Evolutionary conservation across 2,113 vertebrate genomes (phyloP).

Genomic region (Anguilla rostrata): DNA sequence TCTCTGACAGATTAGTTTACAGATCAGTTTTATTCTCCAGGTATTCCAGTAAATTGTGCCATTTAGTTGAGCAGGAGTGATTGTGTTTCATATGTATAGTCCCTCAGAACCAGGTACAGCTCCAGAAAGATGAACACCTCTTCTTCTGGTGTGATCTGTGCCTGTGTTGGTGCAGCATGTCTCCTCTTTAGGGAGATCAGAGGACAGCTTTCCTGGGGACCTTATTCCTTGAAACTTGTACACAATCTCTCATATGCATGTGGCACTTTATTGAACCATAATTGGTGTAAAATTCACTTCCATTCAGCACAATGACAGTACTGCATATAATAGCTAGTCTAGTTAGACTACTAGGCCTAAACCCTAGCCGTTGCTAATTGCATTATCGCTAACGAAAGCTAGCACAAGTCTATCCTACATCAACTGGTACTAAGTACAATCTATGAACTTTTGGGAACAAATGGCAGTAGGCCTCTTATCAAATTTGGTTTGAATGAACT

Average conservation of each 20-base stretch:
- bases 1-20: neutral
- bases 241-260: neutral
- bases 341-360: no score
- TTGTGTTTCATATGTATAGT: neutral
- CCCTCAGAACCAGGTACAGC: neutral
- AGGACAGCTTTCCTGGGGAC: neutral
- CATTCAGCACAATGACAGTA: no score
- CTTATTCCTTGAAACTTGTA: neutral
- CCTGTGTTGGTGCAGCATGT: neutral
- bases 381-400: no score
- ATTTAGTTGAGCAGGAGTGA: neutral
- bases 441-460: no score
- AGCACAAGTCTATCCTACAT: no score
- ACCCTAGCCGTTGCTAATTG: no score
- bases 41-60: neutral
- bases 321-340: no score
- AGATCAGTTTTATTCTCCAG: neutral
- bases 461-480: no score
- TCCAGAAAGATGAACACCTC: neutral
- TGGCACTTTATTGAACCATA: neutral
- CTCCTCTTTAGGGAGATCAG: slow-evolving; percentile 5
- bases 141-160: neutral
- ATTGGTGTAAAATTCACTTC: no score
- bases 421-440: no score
- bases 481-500: no score